These are phyloP conservation scores for Numenius phaeopus DNA, from an alignment of 2,797 vertebrate species.

Conservation along the genomic window DNA sequence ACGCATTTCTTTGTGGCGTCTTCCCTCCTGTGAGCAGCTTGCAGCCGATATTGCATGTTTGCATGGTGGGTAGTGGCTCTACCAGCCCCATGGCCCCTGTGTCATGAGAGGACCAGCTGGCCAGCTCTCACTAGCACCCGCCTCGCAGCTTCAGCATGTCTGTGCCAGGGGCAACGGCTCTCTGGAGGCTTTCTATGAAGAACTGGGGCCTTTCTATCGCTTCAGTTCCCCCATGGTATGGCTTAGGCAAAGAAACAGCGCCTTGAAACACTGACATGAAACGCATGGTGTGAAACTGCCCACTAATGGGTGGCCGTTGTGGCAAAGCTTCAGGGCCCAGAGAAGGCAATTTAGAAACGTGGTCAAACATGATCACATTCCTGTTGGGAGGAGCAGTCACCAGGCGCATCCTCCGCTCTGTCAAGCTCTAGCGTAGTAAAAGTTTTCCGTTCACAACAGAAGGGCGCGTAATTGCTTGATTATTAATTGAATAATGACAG, in stretches of 20 bases:
- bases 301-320: not conserved
- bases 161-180: not conserved
- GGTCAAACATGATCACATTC: not conserved
- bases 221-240: not conserved
- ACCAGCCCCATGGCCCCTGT: accelerated
- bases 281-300: not conserved
- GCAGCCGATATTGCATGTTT: not conserved
- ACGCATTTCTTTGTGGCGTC: not conserved
- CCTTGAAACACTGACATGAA: not conserved
- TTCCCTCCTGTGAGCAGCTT: not conserved
- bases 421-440: not conserved
- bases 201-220: not conserved
- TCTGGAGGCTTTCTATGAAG: not conserved
- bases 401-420: not conserved
- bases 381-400: not conserved
- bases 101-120: not conserved
- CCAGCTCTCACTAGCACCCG: not conserved
- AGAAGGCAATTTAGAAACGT: not conserved
- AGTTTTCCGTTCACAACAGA: conserved; percentile 1
- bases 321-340: not conserved
- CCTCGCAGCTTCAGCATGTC: not conserved
- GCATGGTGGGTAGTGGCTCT: not conserved
- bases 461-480: accelerated
- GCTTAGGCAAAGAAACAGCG: not conserved
- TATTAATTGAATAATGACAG: no score